Evolutionary conservation across 2,113 vertebrate genomes (phyloP).

Genomic region (Xiphorhynchus elegans): DNA sequence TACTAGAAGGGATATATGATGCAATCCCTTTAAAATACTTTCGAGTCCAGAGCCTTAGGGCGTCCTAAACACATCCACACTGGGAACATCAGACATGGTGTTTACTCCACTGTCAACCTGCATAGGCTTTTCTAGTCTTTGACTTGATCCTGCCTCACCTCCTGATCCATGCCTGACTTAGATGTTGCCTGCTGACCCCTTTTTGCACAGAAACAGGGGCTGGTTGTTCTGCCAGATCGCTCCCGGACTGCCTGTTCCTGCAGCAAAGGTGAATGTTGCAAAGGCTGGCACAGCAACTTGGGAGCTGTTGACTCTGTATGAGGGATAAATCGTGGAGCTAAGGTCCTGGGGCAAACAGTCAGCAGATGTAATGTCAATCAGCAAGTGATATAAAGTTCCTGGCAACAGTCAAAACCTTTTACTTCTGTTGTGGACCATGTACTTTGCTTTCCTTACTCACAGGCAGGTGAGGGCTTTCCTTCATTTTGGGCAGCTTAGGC

Average conservation of each 20-base stretch:
- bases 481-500: background rate
- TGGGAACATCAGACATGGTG: background rate
- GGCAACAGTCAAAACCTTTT: background rate
- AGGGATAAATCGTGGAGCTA: background rate
- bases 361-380: background rate
- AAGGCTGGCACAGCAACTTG: background rate
- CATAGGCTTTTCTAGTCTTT: background rate
- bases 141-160: background rate
- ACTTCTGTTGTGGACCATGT: background rate
- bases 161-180: background rate
- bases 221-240: background rate
- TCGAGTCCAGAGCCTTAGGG: background rate
- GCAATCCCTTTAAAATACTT: background rate
- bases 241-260: background rate
- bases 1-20: background rate
- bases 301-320: background rate
- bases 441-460: background rate
- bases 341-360: background rate
- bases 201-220: background rate
- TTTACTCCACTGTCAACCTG: background rate
- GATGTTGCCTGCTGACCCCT: background rate
- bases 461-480: background rate
- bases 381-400: background rate
- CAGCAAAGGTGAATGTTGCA: background rate
- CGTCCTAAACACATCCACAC: background rate